Conservation (phyloP, 1,140 invertebrate genomes). For the Zaprionus vittiger region DNA sequence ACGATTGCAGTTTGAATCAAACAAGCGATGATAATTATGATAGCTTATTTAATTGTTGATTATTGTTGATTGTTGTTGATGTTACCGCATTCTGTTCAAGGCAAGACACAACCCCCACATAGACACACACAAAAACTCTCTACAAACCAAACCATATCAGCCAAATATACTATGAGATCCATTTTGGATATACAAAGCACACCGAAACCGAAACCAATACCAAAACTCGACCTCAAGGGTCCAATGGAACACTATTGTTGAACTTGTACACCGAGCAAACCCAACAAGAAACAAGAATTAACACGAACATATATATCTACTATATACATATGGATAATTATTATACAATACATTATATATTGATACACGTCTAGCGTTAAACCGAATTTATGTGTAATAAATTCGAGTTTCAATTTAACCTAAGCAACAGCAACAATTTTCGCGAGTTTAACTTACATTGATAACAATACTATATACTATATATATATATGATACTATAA, state of each 20-base stretch:
- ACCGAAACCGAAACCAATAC: constrained; percentile 29
- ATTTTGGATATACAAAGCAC: constrained; percentile 15
- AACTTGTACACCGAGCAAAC: constrained; percentile 74
- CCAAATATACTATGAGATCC: constrained; percentile 42
- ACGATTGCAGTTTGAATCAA: constrained; percentile 40
- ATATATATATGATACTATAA: constrained; percentile 1
- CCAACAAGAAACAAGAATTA: constrained; percentile 18
- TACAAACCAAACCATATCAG: constrained; percentile 59
- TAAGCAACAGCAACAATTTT: constrained; percentile 77
- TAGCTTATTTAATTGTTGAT: constrained; percentile 43
- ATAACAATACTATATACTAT: constrained; percentile 14
- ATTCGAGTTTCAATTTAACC: constrained; percentile 75
- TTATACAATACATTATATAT: constrained; percentile 35
- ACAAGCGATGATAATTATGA: constrained; percentile 42
- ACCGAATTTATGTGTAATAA: constrained; percentile 78
- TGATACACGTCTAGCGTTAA: constrained; percentile 70
- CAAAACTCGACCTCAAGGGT: constrained; percentile 32
- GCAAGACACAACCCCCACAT: background rate
- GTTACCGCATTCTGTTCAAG: constrained; percentile 27
- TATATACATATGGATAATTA: constrained; percentile 26
- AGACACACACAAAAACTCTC: constrained; percentile 4
- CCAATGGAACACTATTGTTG: constrained; percentile 56
- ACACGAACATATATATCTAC: constrained; percentile 18
- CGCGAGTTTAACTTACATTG: constrained; percentile 62
- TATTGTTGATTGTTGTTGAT: constrained; percentile 53